Evolutionary conservation across 1,140 invertebrate species (phyloP).

Genomic region (Drosophila insularis): DNA sequence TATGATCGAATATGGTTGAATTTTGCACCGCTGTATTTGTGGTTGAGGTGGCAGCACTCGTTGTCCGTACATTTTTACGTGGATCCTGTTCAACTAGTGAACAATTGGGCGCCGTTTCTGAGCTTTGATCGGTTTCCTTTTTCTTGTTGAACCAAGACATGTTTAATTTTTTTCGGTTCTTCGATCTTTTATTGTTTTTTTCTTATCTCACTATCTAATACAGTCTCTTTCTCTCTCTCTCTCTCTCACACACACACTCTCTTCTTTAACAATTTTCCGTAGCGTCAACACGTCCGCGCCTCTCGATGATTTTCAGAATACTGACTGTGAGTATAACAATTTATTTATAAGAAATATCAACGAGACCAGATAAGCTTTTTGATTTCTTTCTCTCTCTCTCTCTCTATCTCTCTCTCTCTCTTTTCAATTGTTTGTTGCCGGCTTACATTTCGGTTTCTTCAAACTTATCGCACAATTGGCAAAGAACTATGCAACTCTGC

Average conservation of each 20-base stretch:
- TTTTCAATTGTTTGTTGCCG: background rate
- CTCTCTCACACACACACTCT: background rate
- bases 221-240: conserved; percentile 3
- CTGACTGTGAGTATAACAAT: background rate
- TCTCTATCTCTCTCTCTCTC: background rate
- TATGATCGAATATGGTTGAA: conserved; percentile 69
- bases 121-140: conserved; percentile 43
- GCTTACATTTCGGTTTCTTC: background rate
- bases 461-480: background rate
- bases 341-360: background rate
- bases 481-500: background rate
- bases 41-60: conserved; percentile 64
- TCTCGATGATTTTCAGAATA: background rate
- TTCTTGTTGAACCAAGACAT: conserved; percentile 63
- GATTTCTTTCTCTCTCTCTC: background rate
- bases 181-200: background rate
- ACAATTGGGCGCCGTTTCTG: conserved; percentile 20
- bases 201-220: background rate
- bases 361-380: background rate
- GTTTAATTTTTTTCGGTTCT: conserved; percentile 1
- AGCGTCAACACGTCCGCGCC: background rate
- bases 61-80: conserved; percentile 67
- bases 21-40: conserved; percentile 75
- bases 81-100: conserved; percentile 68
- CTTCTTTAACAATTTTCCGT: background rate